phyloP scores from a whole-genome alignment of 1,140 invertebrate species.

The Drosophila orena region DNA sequence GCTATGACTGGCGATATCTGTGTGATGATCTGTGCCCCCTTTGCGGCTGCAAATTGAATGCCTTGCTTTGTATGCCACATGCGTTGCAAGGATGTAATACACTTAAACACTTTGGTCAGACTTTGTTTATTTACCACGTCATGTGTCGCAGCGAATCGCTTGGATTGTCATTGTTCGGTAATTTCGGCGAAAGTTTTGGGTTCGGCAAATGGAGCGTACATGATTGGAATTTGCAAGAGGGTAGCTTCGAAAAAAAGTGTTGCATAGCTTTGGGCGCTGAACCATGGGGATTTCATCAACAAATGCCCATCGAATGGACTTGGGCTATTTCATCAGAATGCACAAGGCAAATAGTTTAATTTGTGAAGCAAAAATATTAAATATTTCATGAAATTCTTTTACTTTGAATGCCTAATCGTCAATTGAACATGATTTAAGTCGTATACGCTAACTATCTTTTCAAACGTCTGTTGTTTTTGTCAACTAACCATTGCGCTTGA shows the following conservation, averaged over 20 bases:
- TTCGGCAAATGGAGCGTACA: not conserved
- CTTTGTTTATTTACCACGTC: conserved; percentile 16
- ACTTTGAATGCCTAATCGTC: no score
- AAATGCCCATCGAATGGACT: conserved; percentile 29
- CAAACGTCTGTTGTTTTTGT: no score
- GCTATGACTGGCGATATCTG: conserved; percentile 52
- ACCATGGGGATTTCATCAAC: conserved; percentile 48
- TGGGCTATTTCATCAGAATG: not conserved
- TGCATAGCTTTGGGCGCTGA: conserved; percentile 31
- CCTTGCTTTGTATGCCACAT: conserved; percentile 66
- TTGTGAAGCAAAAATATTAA: no score
- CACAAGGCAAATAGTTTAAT: not conserved
- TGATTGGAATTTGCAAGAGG: conserved; percentile 64
- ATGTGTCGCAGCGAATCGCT: conserved; percentile 22
- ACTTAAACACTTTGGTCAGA: conserved; percentile 58
- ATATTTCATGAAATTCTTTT: no score
- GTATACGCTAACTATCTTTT: not conserved
- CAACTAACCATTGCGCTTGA: not conserved
- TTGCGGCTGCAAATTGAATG: conserved; percentile 57
- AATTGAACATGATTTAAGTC: no score
- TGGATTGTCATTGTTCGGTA: conserved; percentile 42
- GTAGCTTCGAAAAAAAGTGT: conserved; percentile 28
- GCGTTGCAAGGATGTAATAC: conserved; percentile 48
- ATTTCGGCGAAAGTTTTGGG: conserved; percentile 23
- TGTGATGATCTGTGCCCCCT: conserved; percentile 4